A percentile compares a stretch with the other conserved stretches of the same genome.
Conservation (phyloP, 2,797 vertebrate species). For the Channallabes apus region DNA sequence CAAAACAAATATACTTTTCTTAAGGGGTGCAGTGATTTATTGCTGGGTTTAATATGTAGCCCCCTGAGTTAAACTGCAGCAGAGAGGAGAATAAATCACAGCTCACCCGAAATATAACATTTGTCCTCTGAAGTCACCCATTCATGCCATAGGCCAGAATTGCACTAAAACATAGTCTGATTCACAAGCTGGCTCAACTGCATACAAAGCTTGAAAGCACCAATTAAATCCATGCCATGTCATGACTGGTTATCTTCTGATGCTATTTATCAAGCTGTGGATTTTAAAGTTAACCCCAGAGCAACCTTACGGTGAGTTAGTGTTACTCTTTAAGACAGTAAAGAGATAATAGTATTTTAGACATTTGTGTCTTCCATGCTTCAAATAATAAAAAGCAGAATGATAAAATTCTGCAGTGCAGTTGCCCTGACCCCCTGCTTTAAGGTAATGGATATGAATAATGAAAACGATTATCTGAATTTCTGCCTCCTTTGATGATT, state of each 20-base stretch:
- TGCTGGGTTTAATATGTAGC: constrained; percentile 66
- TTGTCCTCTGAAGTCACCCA: constrained; percentile 64
- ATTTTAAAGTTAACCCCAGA: constrained; percentile 34
- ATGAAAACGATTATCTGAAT: background rate
- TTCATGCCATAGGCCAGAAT: constrained; percentile 55
- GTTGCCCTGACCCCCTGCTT: background rate
- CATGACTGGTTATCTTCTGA: constrained; percentile 37
- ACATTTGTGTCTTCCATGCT: background rate
- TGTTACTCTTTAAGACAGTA: constrained; percentile 1
- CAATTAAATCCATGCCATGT: constrained; percentile 48
- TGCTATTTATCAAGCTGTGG: constrained; percentile 50
- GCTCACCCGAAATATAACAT: constrained; percentile 63
- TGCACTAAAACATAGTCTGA: constrained; percentile 65
- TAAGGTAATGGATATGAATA: constrained; percentile 7
- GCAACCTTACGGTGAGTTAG: background rate
- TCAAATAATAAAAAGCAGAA: background rate
- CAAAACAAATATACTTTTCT: constrained; percentile 47
- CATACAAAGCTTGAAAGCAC: constrained; percentile 32
- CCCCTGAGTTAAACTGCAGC: constrained; percentile 68
- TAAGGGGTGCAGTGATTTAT: constrained; percentile 67
- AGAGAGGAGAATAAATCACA: constrained; percentile 71
- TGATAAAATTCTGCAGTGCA: background rate
- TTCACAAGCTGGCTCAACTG: constrained; percentile 23
- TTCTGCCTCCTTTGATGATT: constrained; percentile 38
- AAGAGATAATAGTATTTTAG: background rate